Conservation (phyloP, 2,888 invertebrate genomes). For the Drosophila pseudotakahashii region DNA sequence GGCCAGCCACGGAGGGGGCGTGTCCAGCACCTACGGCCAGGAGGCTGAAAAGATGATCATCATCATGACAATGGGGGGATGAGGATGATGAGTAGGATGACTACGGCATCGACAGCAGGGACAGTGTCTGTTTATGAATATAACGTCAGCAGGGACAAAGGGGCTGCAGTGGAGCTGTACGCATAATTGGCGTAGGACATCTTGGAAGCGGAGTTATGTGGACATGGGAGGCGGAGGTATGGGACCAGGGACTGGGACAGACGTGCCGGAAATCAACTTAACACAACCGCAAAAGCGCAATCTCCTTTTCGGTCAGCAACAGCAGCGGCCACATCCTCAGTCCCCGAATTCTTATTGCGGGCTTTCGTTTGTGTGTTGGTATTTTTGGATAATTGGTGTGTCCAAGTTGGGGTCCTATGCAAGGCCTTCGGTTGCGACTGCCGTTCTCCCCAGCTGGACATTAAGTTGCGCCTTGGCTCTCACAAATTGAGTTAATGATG, state of each 20-base stretch:
- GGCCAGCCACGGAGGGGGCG: constrained; percentile 50
- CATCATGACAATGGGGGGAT: constrained; percentile 12
- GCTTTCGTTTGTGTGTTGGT: constrained; percentile 46
- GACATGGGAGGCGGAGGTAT: not conserved
- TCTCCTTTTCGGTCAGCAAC: constrained; percentile 51
- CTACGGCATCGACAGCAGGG: constrained; percentile 43
- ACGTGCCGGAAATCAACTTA: constrained; percentile 80
- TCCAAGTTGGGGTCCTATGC: constrained; percentile 46
- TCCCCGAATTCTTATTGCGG: constrained; percentile 12
- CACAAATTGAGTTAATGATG: constrained; percentile 82
- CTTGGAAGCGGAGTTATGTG: constrained; percentile 44
- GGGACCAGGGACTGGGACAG: constrained; percentile 27
- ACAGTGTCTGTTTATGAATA: constrained; percentile 69
- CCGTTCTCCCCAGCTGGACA: constrained; percentile 56
- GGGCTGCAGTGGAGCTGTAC: constrained; percentile 31
- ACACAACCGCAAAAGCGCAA: constrained; percentile 80
- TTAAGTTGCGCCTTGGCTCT: constrained; percentile 70
- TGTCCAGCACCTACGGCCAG: constrained; percentile 45
- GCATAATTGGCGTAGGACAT: constrained; percentile 72
- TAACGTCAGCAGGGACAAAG: constrained; percentile 30
- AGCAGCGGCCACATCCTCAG: not conserved
- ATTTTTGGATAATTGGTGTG: constrained; percentile 73
- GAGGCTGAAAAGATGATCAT: constrained; percentile 26
- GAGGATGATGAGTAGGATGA: constrained; percentile 4
- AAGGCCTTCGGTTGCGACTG: not conserved